Percentiles rank a stretch among this genome's conserved stretches.
These are phyloP conservation scores for Gadus chalcogrammus DNA, from an alignment of 2,113 vertebrate genomes.

Conservation along the genomic window DNA sequence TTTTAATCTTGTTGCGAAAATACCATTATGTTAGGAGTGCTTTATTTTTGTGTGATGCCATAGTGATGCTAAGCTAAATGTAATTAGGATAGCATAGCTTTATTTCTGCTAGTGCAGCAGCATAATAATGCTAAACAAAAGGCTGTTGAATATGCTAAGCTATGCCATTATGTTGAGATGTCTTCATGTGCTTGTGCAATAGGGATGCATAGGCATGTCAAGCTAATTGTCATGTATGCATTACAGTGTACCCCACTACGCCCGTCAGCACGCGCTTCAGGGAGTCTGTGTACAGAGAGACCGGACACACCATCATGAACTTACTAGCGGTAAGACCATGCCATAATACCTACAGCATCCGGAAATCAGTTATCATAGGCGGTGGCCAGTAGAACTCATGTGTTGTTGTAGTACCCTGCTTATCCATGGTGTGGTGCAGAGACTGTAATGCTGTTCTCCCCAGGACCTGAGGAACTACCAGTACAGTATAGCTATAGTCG, in stretches of 20 bases:
- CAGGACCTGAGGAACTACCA: conserved; percentile 94
- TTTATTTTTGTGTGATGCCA: neutral
- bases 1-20: too few relatives aligned
- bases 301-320: conserved; percentile 92
- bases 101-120: too few relatives aligned
- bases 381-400: too few relatives aligned
- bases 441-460: conserved; percentile 14
- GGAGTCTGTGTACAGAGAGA: conserved; percentile 86
- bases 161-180: too few relatives aligned
- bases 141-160: too few relatives aligned
- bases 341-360: neutral
- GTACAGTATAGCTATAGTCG: conserved; percentile 85
- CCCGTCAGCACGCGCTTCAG: conserved; percentile 82
- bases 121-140: too few relatives aligned
- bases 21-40: neutral
- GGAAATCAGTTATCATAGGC: neutral
- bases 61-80: neutral
- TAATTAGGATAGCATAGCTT: too few relatives aligned
- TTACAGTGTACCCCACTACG: conserved; percentile 81
- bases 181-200: neutral
- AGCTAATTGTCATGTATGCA: neutral
- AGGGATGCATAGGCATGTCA: neutral
- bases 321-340: conserved; percentile 82
- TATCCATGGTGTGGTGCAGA: too few relatives aligned
- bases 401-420: too few relatives aligned